Base-by-base conservation (phyloP, 1,140 invertebrate species). In the Mycetomoellerius zeteki region DNA sequence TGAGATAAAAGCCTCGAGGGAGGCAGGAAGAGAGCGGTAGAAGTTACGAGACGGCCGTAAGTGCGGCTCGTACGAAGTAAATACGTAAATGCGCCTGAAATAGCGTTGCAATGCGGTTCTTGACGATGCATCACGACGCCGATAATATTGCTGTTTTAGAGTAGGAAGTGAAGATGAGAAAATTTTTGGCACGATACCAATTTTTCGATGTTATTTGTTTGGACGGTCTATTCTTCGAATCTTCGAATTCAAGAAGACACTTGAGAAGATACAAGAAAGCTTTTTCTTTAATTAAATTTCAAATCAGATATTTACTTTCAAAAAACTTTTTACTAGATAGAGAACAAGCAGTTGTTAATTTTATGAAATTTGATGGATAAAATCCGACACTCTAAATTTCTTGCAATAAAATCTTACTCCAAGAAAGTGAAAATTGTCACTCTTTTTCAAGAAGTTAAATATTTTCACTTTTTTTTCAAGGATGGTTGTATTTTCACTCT, bases 1-100 rank as follows among this genome's bases (percentile, higher is more conserved):
- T 62, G 71, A 89, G 72, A 80, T 73, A 89, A 77, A 54, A 58
- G 85, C 72, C 64, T 43, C 52, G 71, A 27, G 77, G 43, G 62
- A 76, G 27, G 56, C 10, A 78, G 19, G 24, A 78, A 24, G 14
- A 37, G 19, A 21, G n/a, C 16, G 58, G n/a, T 24, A 8, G 52
- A 81, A 81, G 77, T 81, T 81, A 81, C 30, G 47, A 71, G 77
- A 16, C 47, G n/a, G 43, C 16, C 47, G 14, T 71, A 56, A 81
- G 50, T 37, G 75, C 24, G 56, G 64, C 47, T 56, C 54, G 43
- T 30, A 65, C 64, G 33, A 30, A 81, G 64, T 71, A 81, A 81
- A 81, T 81, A 43, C 37, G 60, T 33, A 60, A 50, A 71, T 71
- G 64, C 30, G 30, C 30, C 77, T 24, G 64, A 21, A 47, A 81